Conservation (phyloP, 1,140 invertebrate genomes). For the Nixonia krombeini region DNA sequence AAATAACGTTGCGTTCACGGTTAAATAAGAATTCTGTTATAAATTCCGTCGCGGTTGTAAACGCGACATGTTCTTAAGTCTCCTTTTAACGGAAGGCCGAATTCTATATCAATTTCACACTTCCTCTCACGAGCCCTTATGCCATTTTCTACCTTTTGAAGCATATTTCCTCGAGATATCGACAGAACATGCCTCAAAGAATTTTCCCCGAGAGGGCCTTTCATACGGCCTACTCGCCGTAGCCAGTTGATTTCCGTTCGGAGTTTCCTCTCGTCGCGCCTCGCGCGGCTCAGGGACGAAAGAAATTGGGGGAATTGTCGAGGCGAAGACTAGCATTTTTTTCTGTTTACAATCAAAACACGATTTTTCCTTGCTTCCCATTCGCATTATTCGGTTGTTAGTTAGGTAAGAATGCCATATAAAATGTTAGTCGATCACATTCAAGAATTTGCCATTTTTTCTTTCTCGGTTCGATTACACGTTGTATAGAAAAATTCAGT, state of each 20-base stretch:
- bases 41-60: too few relatives aligned
- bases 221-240: constrained; percentile 49
- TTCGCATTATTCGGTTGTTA: too few relatives aligned
- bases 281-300: constrained; percentile 7
- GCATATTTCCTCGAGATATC: constrained; percentile 52
- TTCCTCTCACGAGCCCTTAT: constrained; percentile 41
- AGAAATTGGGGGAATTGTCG: constrained; percentile 11
- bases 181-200: constrained; percentile 57
- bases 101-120: constrained; percentile 62
- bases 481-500: too few relatives aligned
- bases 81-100: constrained; percentile 12
- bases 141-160: constrained; percentile 53
- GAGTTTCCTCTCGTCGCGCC: constrained; percentile 40
- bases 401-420: too few relatives aligned
- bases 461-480: too few relatives aligned
- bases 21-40: too few relatives aligned
- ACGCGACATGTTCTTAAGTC: neutral
- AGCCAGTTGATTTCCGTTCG: constrained; percentile 64
- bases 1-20: too few relatives aligned
- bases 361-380: too few relatives aligned
- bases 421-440: too few relatives aligned
- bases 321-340: neutral
- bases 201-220: constrained; percentile 49
- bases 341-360: neutral
- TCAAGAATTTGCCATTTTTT: too few relatives aligned